Conservation (phyloP, 2,113 vertebrate species). For the Pavo muticus region DNA sequence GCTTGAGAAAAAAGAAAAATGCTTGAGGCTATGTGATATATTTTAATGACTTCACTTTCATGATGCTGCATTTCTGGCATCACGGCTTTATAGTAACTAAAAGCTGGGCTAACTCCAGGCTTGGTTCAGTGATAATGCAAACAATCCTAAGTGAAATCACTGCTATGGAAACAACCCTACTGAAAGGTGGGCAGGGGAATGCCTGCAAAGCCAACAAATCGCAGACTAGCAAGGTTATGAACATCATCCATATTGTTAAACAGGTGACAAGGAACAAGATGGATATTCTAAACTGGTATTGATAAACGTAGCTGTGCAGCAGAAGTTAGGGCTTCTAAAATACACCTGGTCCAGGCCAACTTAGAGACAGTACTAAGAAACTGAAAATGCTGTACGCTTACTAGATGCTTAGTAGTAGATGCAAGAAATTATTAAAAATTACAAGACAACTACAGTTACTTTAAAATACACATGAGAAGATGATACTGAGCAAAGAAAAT, state of each 20-base stretch:
- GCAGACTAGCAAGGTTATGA: background rate
- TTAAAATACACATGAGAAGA: background rate
- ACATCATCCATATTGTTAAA: background rate
- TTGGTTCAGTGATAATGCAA: rapidly evolving
- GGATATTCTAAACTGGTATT: too few relatives aligned
- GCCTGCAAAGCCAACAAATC: background rate
- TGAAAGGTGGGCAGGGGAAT: background rate
- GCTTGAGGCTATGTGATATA: background rate
- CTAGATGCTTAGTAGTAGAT: background rate
- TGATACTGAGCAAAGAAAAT: background rate
- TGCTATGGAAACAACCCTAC: background rate
- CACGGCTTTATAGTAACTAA: rapidly evolving
- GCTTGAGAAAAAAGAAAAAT: background rate
- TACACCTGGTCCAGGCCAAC: background rate
- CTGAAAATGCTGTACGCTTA: background rate
- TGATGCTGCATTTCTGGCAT: background rate
- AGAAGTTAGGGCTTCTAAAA: background rate
- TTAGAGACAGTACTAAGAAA: background rate
- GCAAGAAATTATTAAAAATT: background rate
- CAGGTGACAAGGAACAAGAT: rapidly evolving
- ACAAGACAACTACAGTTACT: background rate
- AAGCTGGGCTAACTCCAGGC: background rate
- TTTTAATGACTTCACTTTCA: background rate
- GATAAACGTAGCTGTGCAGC: background rate
- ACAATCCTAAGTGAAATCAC: background rate